Percentiles rank a stretch among this genome's conserved stretches.
Conservation (phyloP, 2,888 invertebrate genomes). For the Parascotia fuliginaria region DNA sequence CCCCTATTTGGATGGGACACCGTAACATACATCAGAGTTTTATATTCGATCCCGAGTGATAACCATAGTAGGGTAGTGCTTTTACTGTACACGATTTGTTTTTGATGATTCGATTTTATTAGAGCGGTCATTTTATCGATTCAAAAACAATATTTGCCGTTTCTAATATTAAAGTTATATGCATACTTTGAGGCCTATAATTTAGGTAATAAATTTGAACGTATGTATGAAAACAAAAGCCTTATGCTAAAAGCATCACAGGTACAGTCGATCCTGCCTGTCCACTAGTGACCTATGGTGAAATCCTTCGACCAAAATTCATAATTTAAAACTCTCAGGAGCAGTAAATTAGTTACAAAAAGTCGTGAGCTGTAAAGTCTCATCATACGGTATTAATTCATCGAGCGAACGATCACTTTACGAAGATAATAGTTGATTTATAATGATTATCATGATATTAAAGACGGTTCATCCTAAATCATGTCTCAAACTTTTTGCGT, state of each 20-base stretch:
- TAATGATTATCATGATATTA: slow-evolving; percentile 77
- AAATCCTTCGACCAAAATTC: neutral
- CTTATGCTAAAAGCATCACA: no score
- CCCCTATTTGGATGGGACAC: slow-evolving; percentile 70
- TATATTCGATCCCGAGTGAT: slow-evolving; percentile 68
- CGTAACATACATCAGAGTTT: slow-evolving; percentile 73
- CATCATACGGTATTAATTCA: slow-evolving; percentile 59
- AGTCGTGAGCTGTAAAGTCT: slow-evolving; percentile 25
- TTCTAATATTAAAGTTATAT: no score
- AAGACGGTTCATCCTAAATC: slow-evolving; percentile 71
- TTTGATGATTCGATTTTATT: slow-evolving; percentile 1
- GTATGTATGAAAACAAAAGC: no score
- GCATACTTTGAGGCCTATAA: no score
- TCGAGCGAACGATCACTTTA: slow-evolving; percentile 63
- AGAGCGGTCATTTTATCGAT: neutral
- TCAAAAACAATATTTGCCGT: no score
- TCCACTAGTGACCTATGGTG: neutral
- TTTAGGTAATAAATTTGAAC: no score
- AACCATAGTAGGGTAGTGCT: slow-evolving; percentile 51
- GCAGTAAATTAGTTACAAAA: neutral
- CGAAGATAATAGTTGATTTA: slow-evolving; percentile 75
- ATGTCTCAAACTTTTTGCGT: slow-evolving; percentile 50
- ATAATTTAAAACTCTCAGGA: no score
- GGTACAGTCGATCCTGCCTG: no score
- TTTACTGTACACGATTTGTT: slow-evolving; percentile 51